A percentile compares a stretch with the other conserved stretches of the same genome.
These are phyloP conservation scores for Prenolepis imparis DNA, from an alignment of 2,888 invertebrate species.

Conservation along the genomic window DNA sequence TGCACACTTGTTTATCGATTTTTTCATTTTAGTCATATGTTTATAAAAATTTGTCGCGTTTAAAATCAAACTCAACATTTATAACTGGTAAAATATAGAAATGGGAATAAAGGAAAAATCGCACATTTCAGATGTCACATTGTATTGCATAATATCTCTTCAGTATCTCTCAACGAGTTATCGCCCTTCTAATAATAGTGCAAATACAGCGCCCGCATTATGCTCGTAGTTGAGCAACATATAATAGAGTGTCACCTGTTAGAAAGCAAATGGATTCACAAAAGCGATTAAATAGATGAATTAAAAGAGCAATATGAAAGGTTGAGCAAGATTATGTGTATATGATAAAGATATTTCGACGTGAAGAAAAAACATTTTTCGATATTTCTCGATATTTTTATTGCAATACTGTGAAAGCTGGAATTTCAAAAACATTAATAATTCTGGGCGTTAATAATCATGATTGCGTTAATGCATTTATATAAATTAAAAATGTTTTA, in stretches of 20 bases:
- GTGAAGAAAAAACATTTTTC: neutral
- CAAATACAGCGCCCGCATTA: conserved; percentile 42
- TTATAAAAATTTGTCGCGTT: conserved; percentile 20
- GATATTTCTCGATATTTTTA: neutral
- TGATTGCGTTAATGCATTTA: no score
- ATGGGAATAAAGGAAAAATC: conserved; percentile 3
- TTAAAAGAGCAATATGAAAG: neutral
- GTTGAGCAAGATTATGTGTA: neutral
- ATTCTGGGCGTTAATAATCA: neutral
- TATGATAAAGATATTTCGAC: neutral
- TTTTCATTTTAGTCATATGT: neutral
- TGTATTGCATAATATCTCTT: conserved; percentile 12
- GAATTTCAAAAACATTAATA: neutral
- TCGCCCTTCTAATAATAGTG: conserved; percentile 30
- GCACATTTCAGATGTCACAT: neutral
- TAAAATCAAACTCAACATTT: neutral
- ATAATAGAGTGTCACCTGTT: conserved; percentile 35
- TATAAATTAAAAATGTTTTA: no score
- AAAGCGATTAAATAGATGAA: conserved; percentile 14
- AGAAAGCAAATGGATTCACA: conserved; percentile 32
- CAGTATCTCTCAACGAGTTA: conserved; percentile 35
- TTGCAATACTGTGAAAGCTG: neutral
- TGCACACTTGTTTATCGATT: neutral
- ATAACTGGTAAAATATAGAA: neutral
- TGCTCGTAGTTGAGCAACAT: conserved; percentile 17